Conservation (phyloP, 2,797 vertebrate species). For the Clarias laeviceps region DNA sequence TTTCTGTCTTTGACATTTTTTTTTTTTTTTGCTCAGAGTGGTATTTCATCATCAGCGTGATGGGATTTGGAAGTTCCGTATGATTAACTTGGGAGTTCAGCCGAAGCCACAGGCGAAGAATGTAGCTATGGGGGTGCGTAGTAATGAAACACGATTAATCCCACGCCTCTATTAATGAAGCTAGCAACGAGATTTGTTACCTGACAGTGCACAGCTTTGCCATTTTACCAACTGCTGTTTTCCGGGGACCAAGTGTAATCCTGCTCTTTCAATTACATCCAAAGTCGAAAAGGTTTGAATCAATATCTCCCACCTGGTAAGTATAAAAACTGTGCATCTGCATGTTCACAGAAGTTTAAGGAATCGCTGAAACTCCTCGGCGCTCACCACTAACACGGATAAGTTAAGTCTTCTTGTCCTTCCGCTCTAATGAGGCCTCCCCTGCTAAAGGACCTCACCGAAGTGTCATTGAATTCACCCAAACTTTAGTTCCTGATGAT, state of each 20-base stretch:
- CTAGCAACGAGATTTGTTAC: slow-evolving; percentile 10
- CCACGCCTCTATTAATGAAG: slow-evolving; percentile 33
- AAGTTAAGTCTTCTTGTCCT: slow-evolving; percentile 58
- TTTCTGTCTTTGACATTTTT: not conserved
- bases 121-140: not conserved
- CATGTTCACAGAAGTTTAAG: not conserved
- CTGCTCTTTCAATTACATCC: slow-evolving; percentile 30
- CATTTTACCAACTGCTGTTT: slow-evolving; percentile 20
- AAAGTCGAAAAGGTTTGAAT: not conserved
- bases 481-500: slow-evolving; percentile 64
- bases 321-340: not conserved
- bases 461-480: slow-evolving; percentile 59
- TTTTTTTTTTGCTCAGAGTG: not conserved
- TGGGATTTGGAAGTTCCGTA: not conserved
- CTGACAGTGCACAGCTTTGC: not conserved
- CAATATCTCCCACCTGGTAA: not conserved
- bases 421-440: slow-evolving; percentile 57
- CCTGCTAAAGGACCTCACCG: slow-evolving; percentile 44
- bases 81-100: slow-evolving; percentile 25
- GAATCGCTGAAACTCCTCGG: not conserved
- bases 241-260: not conserved
- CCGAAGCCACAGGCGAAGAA: not conserved
- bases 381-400: not conserved
- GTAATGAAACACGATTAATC: slow-evolving; percentile 26
- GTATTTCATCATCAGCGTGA: not conserved